These are phyloP conservation scores for Molorchus minor DNA, from an alignment of 2,888 invertebrate genomes.

Conservation along the genomic window DNA sequence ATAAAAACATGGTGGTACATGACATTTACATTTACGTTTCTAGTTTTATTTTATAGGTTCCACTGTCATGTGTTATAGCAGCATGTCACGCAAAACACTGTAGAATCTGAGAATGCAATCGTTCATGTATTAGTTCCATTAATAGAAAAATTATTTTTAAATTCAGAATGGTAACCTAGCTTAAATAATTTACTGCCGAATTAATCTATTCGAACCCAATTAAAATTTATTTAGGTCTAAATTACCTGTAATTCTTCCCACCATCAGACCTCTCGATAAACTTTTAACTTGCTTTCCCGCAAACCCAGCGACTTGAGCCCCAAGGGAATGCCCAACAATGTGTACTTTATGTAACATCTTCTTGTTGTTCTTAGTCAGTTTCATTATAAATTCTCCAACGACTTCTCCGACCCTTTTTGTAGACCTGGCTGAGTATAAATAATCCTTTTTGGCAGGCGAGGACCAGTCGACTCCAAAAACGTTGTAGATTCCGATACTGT, in stretches of 20 bases:
- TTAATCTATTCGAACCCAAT: no score
- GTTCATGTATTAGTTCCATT: no score
- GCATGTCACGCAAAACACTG: no score
- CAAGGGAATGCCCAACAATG: slow-evolving; percentile 47
- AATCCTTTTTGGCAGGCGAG: slow-evolving; percentile 39
- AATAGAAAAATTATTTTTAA: no score
- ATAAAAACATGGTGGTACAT: no score
- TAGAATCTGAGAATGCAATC: no score
- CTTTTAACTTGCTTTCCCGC: slow-evolving; percentile 39
- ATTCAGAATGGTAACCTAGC: no score
- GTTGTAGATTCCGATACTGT: slow-evolving; percentile 39
- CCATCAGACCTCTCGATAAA: slow-evolving; percentile 31
- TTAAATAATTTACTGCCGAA: no score
- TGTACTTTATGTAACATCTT: slow-evolving; percentile 40
- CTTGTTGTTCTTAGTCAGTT: slow-evolving; percentile 33
- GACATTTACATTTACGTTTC: no score
- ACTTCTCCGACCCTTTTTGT: slow-evolving; percentile 42
- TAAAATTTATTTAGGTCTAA: no score
- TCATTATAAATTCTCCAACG: slow-evolving; percentile 38
- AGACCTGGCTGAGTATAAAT: slow-evolving; percentile 39
- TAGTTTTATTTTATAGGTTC: no score
- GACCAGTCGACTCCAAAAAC: slow-evolving; percentile 46
- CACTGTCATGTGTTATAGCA: no score
- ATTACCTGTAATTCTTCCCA: slow-evolving; percentile 46
- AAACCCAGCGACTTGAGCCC: slow-evolving; percentile 46